A percentile compares a stretch with the other conserved stretches of the same genome.
Conservation (phyloP, 1,140 invertebrate genomes). For the Bombus sibiricus region DNA sequence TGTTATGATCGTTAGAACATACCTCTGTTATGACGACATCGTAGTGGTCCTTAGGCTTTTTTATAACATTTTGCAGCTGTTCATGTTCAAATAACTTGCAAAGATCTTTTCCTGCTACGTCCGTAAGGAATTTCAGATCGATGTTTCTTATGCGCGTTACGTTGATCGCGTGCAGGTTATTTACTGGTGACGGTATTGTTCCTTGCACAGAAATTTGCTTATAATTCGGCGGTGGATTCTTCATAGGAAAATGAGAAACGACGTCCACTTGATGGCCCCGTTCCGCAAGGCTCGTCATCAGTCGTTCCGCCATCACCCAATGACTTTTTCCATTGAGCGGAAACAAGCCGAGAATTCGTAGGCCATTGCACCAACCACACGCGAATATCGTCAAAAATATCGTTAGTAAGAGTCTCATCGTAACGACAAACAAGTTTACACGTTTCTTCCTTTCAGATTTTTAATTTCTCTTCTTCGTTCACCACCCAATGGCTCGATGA, state of each 20-base stretch:
- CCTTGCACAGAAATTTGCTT: slow-evolving; percentile 70
- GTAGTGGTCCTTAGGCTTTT: slow-evolving; percentile 61
- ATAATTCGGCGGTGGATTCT: slow-evolving; percentile 75
- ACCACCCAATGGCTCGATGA: too few relatives aligned
- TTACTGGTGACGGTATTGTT: slow-evolving; percentile 6
- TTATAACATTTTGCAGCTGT: slow-evolving; percentile 38
- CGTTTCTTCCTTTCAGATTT: background rate
- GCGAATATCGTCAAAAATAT: background rate
- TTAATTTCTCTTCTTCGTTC: background rate
- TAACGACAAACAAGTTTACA: background rate
- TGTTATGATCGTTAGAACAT: background rate
- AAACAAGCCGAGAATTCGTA: slow-evolving; percentile 75
- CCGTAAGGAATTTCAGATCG: background rate
- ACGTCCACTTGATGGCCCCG: slow-evolving; percentile 81
- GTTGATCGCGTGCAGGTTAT: slow-evolving; percentile 8
- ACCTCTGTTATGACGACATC: slow-evolving; percentile 64
- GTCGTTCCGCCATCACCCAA: slow-evolving; percentile 71
- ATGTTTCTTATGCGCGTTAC: accelerated
- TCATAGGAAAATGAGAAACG: slow-evolving; percentile 75
- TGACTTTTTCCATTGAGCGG: slow-evolving; percentile 78
- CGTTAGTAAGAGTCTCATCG: slow-evolving; percentile 3
- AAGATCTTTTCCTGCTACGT: background rate
- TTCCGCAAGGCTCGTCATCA: slow-evolving; percentile 75
- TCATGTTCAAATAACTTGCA: slow-evolving; percentile 43
- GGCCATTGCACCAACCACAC: slow-evolving; percentile 20